Conservation (phyloP, 1,140 invertebrate species). For the Pristionchus pacificus region DNA sequence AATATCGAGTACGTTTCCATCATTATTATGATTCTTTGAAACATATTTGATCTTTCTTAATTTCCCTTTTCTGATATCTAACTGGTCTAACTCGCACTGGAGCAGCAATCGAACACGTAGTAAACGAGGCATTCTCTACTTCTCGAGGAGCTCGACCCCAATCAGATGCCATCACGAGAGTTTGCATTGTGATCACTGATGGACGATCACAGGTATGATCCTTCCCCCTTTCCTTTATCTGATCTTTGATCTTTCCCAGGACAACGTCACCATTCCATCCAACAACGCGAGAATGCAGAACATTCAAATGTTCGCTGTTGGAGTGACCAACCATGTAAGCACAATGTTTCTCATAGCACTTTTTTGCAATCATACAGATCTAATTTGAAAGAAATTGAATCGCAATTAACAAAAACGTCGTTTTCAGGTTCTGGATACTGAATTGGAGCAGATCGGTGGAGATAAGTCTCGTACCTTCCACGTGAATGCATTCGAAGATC, state of each 20-base stretch:
- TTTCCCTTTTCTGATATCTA: conserved; percentile 47
- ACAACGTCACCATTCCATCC: conserved; percentile 54
- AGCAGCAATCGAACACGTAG: conserved; percentile 56
- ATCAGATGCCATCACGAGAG: conserved; percentile 35
- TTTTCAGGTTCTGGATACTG: conserved; percentile 45
- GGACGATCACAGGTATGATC: conserved; percentile 36
- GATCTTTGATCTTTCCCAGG: conserved; percentile 39
- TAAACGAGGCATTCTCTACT: conserved; percentile 49
- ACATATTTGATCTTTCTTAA: background rate
- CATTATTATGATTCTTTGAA: too few species aligned
- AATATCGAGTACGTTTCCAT: conserved; percentile 32
- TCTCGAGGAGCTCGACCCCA: conserved; percentile 48
- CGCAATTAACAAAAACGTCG: background rate
- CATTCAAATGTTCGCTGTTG: conserved; percentile 55
- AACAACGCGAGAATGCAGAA: conserved; percentile 42
- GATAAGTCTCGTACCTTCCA: conserved; percentile 50
- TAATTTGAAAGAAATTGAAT: too few species aligned
- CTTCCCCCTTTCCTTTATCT: background rate
- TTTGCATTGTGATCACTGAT: conserved; percentile 58
- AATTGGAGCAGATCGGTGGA: conserved; percentile 54
- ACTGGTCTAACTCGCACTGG: conserved; percentile 54
- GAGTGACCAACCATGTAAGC: conserved; percentile 52
- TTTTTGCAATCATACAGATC: too few species aligned
- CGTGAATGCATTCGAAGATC: conserved; percentile 56
- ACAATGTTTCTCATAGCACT: too few species aligned